Percentiles rank a stretch among this genome's conserved stretches.
phyloP scores from a whole-genome alignment of 2,113 vertebrate species.

The Callospermophilus lateralis region DNA sequence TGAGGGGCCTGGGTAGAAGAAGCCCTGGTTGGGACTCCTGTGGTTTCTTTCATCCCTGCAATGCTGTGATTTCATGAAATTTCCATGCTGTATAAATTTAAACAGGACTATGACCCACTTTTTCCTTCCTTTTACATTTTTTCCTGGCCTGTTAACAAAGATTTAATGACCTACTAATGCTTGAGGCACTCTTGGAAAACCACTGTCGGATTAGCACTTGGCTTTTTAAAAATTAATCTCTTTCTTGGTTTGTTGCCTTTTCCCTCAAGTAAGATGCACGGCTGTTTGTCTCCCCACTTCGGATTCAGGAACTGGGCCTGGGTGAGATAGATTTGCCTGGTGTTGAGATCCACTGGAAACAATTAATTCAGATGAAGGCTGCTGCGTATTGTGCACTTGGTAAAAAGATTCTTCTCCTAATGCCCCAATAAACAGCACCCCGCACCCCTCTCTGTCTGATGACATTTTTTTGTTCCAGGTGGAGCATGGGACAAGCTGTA shows the following conservation, averaged over 20 bases:
- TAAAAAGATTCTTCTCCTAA: neutral
- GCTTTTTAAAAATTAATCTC: constrained; percentile 66
- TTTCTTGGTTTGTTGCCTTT: constrained; percentile 60
- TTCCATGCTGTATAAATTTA: constrained; percentile 62
- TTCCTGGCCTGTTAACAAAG: constrained; percentile 74
- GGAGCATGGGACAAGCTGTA: accelerated
- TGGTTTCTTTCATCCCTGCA: constrained; percentile 3
- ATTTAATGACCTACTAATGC: constrained; percentile 76
- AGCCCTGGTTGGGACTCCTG: neutral
- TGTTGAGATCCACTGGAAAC: neutral
- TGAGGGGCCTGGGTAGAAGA: neutral
- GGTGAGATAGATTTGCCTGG: neutral
- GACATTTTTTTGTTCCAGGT: no score
- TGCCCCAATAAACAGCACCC: no score
- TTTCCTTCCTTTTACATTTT: constrained; percentile 66
- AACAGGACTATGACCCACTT: constrained; percentile 52
- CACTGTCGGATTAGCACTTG: constrained; percentile 71
- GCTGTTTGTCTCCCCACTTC: neutral
- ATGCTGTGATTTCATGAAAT: constrained; percentile 61
- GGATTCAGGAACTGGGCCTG: neutral
- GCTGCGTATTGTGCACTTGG: neutral
- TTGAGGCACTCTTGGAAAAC: constrained; percentile 72
- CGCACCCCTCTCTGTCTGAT: neutral
- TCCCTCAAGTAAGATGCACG: neutral
- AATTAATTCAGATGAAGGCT: neutral